Evolutionary conservation across 92 coral and sea anemone genomes (phyloP), one percentile per base, ranked within the genome.

Genomic region (Porites divaricata): DNA sequence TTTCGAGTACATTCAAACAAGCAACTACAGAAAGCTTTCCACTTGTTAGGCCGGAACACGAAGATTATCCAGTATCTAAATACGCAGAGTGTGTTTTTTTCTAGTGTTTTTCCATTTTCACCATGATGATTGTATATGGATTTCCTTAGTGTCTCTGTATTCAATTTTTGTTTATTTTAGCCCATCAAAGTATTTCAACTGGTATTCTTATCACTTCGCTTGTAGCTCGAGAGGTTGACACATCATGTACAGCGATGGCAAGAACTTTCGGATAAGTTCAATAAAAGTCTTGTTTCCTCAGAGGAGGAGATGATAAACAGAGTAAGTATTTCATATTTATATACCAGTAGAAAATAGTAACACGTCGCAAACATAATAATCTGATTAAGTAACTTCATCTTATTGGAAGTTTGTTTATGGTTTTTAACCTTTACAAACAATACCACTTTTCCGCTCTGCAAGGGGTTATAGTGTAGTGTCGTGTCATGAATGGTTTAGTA

Each of bases 241-340:
- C 68, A 76, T n/a, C 96, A 95, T 64, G 98, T 97, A 23, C 98
- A 97, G 70, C 73, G 81, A 19, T 97, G 99, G 99, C 87, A 95
- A 53, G 96, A 91, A 54, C 89, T 89, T 52, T 95, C 99, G 22
- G 95, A 95, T 17, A 92, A 89, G 76, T 95, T 95, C 67, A 95
- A 93, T 87, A 95, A 91, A 67, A 79, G 82, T n/a, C 72, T 95
- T 15, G 94, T 77, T 66, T 66, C 70, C 9, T 72, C 98, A 0
- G 98, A 94, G 78, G 92, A 92, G 5, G 88, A 90, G 12, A 94
- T 81, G 84, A 81, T 72, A 68, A 85, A 65, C 53, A 90, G 86
- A 93, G 98, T 94, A 35, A 84, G 86, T 48, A 24, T 9, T 72
- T 20, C 4, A 45, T 35, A 4, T 35, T 35, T 35, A 35, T 35